These are phyloP conservation scores for Heterohyrax brucei DNA, from an alignment of 2,797 vertebrate genomes.

Conservation along the genomic window DNA sequence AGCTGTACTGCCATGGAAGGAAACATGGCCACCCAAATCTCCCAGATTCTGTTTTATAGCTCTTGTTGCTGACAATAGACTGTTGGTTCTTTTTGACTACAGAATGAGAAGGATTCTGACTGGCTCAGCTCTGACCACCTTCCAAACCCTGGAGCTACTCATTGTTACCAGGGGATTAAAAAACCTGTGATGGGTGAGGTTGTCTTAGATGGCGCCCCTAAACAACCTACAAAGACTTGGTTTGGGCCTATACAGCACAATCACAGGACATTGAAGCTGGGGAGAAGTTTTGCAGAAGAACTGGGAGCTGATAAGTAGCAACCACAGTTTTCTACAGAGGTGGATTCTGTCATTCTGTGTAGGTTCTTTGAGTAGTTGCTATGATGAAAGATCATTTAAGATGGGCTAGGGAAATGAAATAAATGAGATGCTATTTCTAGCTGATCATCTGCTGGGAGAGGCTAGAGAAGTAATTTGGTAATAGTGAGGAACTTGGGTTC, in stretches of 20 bases:
- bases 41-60: not conserved
- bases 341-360: not conserved
- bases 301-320: not conserved
- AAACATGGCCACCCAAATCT: not conserved
- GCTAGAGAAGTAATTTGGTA: not conserved
- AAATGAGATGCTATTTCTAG: not conserved
- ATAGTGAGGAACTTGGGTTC: not conserved
- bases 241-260: too few relatives aligned
- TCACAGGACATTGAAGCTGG: too few relatives aligned
- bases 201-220: not conserved
- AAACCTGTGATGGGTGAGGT: not conserved
- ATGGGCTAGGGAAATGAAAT: not conserved
- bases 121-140: not conserved
- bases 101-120: not conserved
- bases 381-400: not conserved
- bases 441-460: not conserved
- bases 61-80: not conserved
- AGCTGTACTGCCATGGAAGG: not conserved
- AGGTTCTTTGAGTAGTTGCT: not conserved
- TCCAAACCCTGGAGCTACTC: not conserved
- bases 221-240: not conserved
- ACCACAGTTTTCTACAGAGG: not conserved
- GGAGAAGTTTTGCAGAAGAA: not conserved
- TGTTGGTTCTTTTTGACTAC: not conserved
- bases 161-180: not conserved